Evolutionary conservation across 2,888 invertebrate species (phyloP).

Genomic region (Gymnoscelis rufifasciata): DNA sequence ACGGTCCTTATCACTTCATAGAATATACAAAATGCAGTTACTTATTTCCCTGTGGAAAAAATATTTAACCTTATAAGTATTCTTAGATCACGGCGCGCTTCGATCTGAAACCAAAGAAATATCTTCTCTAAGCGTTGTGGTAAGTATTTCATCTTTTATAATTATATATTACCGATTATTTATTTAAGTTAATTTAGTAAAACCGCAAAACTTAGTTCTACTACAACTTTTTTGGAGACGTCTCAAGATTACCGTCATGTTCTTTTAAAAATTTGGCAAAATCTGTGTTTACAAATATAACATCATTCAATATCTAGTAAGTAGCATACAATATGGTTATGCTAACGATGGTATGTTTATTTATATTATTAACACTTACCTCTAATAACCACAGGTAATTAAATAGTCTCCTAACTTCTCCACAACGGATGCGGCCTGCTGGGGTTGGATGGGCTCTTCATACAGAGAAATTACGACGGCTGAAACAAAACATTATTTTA

Average conservation of each 20-base stretch:
- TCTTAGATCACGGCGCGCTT: conserved; percentile 79
- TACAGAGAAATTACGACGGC: conserved; percentile 96
- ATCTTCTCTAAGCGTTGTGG: conserved; percentile 20
- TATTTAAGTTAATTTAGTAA: no score
- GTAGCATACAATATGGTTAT: no score
- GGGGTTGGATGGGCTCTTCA: conserved; percentile 97
- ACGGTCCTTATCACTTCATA: conserved; percentile 79
- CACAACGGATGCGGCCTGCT: conserved; percentile 97
- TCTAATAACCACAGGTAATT: conserved; percentile 97
- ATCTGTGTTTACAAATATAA: no score
- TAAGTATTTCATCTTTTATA: no score
- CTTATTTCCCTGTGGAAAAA: conserved; percentile 80
- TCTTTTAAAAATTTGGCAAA: no score
- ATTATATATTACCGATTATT: no score
- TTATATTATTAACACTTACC: no score
- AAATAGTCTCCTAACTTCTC: conserved; percentile 98
- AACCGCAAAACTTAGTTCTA: no score
- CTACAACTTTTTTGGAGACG: no score
- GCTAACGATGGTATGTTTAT: no score
- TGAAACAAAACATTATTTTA: conserved; percentile 73
- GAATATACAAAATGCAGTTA: conserved; percentile 81
- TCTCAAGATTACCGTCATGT: no score
- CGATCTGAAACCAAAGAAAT: conserved; percentile 66
- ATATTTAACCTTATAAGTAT: conserved; percentile 78
- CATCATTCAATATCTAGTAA: no score